Base-by-base conservation (phyloP, 2,888 invertebrate species). In the Mythimna impura region DNA sequence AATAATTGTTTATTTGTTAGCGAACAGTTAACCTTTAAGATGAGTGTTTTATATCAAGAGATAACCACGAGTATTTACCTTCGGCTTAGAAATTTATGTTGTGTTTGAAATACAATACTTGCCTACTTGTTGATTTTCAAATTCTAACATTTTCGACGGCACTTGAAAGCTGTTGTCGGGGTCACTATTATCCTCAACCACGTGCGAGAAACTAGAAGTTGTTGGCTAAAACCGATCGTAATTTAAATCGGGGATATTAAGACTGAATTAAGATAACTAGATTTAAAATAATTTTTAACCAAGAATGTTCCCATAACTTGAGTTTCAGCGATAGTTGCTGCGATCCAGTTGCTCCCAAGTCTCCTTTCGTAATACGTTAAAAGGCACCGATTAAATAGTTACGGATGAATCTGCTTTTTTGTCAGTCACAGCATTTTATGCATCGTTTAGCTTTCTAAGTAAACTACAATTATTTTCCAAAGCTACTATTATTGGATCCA, bases 71-170 rank as follows among this genome's bases (percentile, higher is more conserved):
- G 52, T 47, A 47, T 47, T 52, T 30, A 43, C 20, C 36, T 40
- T 62, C 20, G 20, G 65, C 36, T 55, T 61, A 30, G 55, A 64
- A 22, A 65, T 76, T 81, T 64, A 65, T 57, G 40, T 70, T 40
- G 30, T 73, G 30, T 82, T 73, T 80, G 80, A 80, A 82, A 80
- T 73, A n/a, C 61, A 73, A 73, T 61, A 72, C 60, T 60, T 61
- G 30, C 36, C 60, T 36, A 60, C 73, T 69, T 54, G 78, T 78
- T 66, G n/a, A 40, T 63, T 72, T 82, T 61, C 54, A 57, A 60
- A 54, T 65, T 58, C 43, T 63, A 61, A 81, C 63, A 71, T 52
- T 68, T 68, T 72, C 54, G 47, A n/a, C 34, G 61, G 63, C 55
- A 72, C 68, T 72, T 72, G 62, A 72, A 58, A n/a, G 20, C n/a